Evolutionary conservation across 2,888 invertebrate genomes (phyloP), one percentile per base, ranked within the genome.

Genomic region (Leptopilina drosophilae): DNA sequence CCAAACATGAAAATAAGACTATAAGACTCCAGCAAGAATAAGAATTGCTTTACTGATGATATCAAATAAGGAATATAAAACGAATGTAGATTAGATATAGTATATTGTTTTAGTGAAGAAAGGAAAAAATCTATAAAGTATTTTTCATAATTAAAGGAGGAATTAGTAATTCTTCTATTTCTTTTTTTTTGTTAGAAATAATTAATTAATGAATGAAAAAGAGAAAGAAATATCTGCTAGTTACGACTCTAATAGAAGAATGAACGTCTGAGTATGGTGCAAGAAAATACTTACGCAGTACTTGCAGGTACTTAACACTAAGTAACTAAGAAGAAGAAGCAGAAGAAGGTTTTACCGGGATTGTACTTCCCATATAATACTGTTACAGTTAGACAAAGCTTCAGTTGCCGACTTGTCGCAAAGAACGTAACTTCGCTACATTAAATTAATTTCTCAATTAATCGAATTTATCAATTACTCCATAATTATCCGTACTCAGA

Each of bases 361-460:
- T 73, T 56, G 56, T 73, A 73, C 73, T 73, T 59, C 73, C 56
- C 73, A 73, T 89, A 88, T 90, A 90, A 89, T 86, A 86, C 82
- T 88, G 88, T 86, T 87, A 87, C 88, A 84, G 87, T 89, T 90
- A 86, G 81, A 75, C 82, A 83, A 83, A 83, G 81, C 85, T 85
- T 87, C 88, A 89, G 90, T 90, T 81, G 84, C 79, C 84, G 84
- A 81, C 81, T 85, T 84, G 86, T 86, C 84, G 86, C 83, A 85
- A 82, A 81, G 83, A 84, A 84, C 82, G 82, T 82, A 85, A 84
- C 84, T 79, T 82, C 79, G 20, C 49, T 7, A n/a, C 33, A 73
- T 33, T 9, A 5, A 46, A 20, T 67, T 67, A 73, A 56, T 40
- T 73, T 15, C 20, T 20, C n/a, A 62, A 62, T 62, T 20, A 62